Conservation (phyloP, 2,888 invertebrate species). For the Synanthedon andrenaeformis region DNA sequence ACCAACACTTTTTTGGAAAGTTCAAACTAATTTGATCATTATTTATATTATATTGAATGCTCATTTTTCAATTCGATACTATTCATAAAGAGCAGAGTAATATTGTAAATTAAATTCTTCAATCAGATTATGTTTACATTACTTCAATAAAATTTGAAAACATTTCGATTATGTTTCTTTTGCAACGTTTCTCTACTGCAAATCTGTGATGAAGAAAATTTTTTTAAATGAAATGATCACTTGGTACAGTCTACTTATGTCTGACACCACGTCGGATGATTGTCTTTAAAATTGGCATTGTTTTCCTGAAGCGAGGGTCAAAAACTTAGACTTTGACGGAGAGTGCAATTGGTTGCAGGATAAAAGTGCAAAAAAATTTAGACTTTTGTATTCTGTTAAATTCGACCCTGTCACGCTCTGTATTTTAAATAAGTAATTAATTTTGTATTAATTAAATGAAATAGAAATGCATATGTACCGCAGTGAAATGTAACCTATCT, state of each 20-base stretch:
- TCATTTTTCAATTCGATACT: neutral
- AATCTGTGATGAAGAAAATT: too few species aligned
- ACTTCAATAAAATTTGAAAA: too few species aligned
- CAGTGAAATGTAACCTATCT: too few species aligned
- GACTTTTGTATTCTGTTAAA: constrained; percentile 46
- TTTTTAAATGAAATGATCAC: too few species aligned
- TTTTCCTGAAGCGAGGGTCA: constrained; percentile 61
- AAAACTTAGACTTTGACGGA: constrained; percentile 49
- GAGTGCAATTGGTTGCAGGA: constrained; percentile 57
- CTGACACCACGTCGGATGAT: neutral
- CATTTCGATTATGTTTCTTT: too few species aligned
- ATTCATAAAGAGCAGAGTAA: neutral
- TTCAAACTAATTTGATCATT: too few species aligned
- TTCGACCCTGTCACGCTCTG: constrained; percentile 43
- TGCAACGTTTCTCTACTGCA: too few species aligned
- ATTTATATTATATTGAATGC: constrained; percentile 5
- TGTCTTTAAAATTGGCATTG: constrained; percentile 61
- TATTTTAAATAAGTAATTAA: constrained; percentile 7
- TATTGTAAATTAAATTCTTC: too few species aligned
- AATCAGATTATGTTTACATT: too few species aligned
- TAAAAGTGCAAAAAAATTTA: constrained; percentile 52
- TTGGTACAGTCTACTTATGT: neutral
- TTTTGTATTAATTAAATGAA: neutral
- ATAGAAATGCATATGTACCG: too few species aligned
- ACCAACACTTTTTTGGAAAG: too few species aligned